These are phyloP conservation scores for Sterna hirundo DNA, from an alignment of 2,113 vertebrate genomes.

Conservation along the genomic window DNA sequence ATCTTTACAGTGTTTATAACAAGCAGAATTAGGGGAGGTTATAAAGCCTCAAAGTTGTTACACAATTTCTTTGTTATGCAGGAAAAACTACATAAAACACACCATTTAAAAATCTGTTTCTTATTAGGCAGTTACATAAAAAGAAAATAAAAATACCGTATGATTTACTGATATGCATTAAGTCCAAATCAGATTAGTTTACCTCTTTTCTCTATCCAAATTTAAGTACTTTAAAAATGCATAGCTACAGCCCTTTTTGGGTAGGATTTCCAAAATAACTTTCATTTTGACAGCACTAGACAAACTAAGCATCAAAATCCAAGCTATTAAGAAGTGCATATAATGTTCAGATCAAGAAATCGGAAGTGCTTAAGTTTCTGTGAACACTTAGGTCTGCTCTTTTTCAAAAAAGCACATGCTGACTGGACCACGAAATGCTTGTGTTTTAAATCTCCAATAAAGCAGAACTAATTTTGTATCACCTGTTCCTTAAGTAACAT, in stretches of 20 bases:
- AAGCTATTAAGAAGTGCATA: not conserved
- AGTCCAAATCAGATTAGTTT: constrained; percentile 15
- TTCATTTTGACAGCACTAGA: not conserved
- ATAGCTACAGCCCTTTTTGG: not conserved
- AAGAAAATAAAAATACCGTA: not conserved
- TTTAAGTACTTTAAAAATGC: not conserved
- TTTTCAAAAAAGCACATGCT: not conserved
- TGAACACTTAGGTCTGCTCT: not conserved
- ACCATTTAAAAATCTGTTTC: constrained; percentile 11
- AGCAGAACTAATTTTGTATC: not conserved
- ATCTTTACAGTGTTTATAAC: not conserved
- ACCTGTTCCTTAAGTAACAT: not conserved
- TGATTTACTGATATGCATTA: not conserved
- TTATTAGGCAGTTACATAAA: constrained; percentile 9
- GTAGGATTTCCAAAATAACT: not conserved
- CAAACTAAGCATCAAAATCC: not conserved
- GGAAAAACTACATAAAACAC: not conserved
- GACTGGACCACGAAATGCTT: not conserved
- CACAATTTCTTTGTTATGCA: constrained; percentile 10
- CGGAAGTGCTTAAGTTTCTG: not conserved
- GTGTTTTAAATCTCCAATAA: not conserved
- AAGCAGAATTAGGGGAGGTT: not conserved
- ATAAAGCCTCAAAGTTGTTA: not conserved
- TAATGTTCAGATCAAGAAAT: not conserved
- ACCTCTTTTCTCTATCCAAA: not conserved